phyloP scores from a whole-genome alignment of 2,888 invertebrate species.

The Leptinotarsa juncta region DNA sequence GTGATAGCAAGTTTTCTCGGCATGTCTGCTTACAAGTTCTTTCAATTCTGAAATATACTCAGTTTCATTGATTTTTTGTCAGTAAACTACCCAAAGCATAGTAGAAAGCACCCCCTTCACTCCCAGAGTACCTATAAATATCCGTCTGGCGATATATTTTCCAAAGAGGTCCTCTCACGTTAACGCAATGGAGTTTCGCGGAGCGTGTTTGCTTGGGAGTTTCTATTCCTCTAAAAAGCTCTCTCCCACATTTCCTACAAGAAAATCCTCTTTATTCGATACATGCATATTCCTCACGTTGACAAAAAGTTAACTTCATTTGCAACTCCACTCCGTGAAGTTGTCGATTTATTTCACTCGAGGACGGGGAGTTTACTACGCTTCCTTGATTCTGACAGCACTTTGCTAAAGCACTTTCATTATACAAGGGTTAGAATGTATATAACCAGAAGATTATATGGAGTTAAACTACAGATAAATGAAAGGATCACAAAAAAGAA shows the following conservation, averaged over 20 bases:
- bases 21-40: neutral
- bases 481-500: no score
- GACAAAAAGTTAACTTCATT: constrained; percentile 8
- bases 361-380: neutral
- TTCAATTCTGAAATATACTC: neutral
- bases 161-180: constrained; percentile 3
- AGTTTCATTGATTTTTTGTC: constrained; percentile 1
- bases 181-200: constrained; percentile 10
- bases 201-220: neutral
- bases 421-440: no score
- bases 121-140: neutral
- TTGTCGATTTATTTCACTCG: constrained; percentile 1
- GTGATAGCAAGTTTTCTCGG: no score
- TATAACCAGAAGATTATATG: no score
- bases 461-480: no score
- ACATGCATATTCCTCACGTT: constrained; percentile 13
- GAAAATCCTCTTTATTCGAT: constrained; percentile 14
- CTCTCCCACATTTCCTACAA: constrained; percentile 6
- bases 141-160: constrained; percentile 9
- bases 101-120: neutral
- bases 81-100: neutral
- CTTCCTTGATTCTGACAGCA: neutral
- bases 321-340: neutral
- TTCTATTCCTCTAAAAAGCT: constrained; percentile 6
- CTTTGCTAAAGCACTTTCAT: neutral